These are phyloP conservation scores for Solenodon paradoxus DNA, from an alignment of 2,113 vertebrate species.

Conservation along the genomic window DNA sequence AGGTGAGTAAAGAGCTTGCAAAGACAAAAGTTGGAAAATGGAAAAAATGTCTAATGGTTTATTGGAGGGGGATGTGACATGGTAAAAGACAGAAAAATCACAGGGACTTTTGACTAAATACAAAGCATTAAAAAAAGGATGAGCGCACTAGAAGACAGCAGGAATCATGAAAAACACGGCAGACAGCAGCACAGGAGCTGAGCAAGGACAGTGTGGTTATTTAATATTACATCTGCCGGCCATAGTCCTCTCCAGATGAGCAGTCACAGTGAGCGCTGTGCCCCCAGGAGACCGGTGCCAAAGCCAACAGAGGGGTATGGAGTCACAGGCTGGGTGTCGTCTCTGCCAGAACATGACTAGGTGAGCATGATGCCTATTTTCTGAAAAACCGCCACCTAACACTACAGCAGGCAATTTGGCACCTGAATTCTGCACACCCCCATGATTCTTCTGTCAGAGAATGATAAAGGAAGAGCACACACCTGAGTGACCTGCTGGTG, in stretches of 20 bases:
- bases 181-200: background rate
- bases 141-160: background rate
- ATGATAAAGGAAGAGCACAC: background rate
- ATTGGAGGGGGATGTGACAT: background rate
- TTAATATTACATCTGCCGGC: background rate
- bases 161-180: background rate
- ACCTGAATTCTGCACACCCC: background rate
- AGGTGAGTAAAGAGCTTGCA: too few relatives aligned
- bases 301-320: background rate
- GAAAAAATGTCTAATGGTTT: background rate
- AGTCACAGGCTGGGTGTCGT: background rate
- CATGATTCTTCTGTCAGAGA: background rate
- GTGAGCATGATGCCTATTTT: background rate
- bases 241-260: background rate
- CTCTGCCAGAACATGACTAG: background rate
- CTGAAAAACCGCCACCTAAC: background rate
- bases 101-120: background rate
- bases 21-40: background rate
- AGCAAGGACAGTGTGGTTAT: background rate
- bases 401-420: background rate
- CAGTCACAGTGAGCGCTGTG: background rate
- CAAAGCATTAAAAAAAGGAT: background rate
- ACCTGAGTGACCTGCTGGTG: background rate
- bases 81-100: background rate
- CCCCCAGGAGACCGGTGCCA: accelerated